Conservation (phyloP, 2,113 vertebrate genomes). For the Meles meles region DNA sequence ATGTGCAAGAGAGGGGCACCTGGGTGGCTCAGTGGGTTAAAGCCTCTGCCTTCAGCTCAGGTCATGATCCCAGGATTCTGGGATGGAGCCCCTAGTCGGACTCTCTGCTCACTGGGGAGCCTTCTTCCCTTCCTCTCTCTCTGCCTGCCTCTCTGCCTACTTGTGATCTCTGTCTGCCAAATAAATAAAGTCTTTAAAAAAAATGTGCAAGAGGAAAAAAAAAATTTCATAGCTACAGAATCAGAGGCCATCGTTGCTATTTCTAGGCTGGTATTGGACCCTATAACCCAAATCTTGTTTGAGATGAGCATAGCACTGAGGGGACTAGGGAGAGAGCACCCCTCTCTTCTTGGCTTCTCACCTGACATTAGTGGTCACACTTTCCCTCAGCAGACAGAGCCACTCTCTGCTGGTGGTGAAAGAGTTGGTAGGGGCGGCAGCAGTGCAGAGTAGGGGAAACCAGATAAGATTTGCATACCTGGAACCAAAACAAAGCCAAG, state of each 20-base stretch:
- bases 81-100: too few relatives aligned
- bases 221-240: neutral
- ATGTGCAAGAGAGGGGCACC: neutral
- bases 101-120: too few relatives aligned
- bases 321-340: fast-evolving
- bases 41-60: too few relatives aligned
- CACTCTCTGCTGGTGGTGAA: neutral
- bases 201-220: neutral
- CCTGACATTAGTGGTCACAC: neutral
- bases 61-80: too few relatives aligned
- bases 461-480: neutral
- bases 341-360: neutral
- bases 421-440: neutral
- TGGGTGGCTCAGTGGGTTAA: too few relatives aligned
- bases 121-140: too few relatives aligned
- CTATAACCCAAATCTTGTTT: neutral
- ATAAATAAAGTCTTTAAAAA: too few relatives aligned
- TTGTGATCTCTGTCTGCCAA: too few relatives aligned
- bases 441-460: neutral
- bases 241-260: neutral
- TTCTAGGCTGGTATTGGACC: neutral
- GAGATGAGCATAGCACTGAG: neutral
- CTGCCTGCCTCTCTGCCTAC: too few relatives aligned
- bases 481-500: neutral
- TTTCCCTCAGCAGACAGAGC: neutral